These are phyloP conservation scores for Embiotoca jacksoni DNA, from an alignment of 2,113 vertebrate species.

Conservation along the genomic window DNA sequence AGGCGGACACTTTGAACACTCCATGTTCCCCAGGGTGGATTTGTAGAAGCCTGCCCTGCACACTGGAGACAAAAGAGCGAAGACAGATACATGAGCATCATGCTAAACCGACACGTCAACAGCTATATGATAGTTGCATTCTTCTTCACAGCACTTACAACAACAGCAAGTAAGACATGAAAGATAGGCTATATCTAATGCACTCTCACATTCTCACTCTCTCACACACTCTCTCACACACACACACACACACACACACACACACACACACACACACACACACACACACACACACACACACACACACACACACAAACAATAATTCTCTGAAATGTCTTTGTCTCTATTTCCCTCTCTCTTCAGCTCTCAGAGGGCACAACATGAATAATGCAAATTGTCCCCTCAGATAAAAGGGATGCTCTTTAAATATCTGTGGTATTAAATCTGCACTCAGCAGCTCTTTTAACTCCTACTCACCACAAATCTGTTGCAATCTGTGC, in stretches of 20 bases:
- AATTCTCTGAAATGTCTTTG: conserved; percentile 62
- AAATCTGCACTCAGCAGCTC: conserved; percentile 82
- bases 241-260: conserved; percentile 24
- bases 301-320: conserved; percentile 53
- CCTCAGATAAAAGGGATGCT: conserved; percentile 77
- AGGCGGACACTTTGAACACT: conserved; percentile 96
- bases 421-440: conserved; percentile 80
- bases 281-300: conserved; percentile 18
- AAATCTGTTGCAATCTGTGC: conserved; percentile 78
- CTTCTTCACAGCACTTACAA: conserved; percentile 37
- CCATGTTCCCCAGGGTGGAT: conserved; percentile 88
- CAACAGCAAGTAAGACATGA: conserved; percentile 26
- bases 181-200: conserved; percentile 36
- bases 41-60: conserved; percentile 97
- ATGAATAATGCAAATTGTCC: conserved; percentile 84
- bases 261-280: conserved; percentile 31
- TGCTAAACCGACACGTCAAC: conserved; percentile 45
- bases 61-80: conserved; percentile 81
- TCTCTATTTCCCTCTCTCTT: conserved; percentile 55
- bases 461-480: conserved; percentile 77
- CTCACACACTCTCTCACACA: conserved; percentile 22
- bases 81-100: conserved; percentile 59
- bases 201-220: background rate
- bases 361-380: conserved; percentile 64
- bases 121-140: conserved; percentile 34